Evolutionary conservation across 2,888 invertebrate species (phyloP), one percentile per base, ranked within the genome.

Genomic region (Sphaerophoria rueppellii): DNA sequence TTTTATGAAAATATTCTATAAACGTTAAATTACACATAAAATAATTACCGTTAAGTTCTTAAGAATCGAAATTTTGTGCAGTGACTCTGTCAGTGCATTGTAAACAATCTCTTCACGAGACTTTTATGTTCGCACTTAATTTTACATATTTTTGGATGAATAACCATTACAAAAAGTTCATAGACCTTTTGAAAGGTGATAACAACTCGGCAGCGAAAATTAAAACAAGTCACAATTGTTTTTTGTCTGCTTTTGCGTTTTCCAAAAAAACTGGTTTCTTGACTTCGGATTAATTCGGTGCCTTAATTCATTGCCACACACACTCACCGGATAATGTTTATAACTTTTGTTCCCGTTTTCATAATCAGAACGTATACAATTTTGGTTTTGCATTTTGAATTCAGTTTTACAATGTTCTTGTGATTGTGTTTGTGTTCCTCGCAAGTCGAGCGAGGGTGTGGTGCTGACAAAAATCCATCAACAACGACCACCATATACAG

Each of bases 221-320:
- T 57, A 76, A 69, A 37, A 43, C 81, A 65, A 80, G 76, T 81
- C 70, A 43, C 67, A 37, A 63, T 46, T 61, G 35, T 70, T 71
- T 70, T 82, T 74, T 54, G 16, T 57, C 43, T 34, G n/a, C 37
- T 57, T 35, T 9, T 57, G 34, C 72, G 55, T 63, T 75, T 46
- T 57, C 7, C 50, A 57, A 58, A 57, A 58, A 69, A 63, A 85
- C 85, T 70, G 85, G 85, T 85, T 85, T 52, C 16, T 58, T 74
- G 78, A 14, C 69, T 81, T 52, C 16, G 58, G 70, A 73, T 35
- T 61, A 73, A 63, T 65, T 71, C 72, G 48, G 58, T 52, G 54
- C 40, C 65, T 2, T 34, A 55, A 57, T 71, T 61, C 50, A 79
- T 75, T 57, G 63, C 37, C 67, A 24, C 24, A 24, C 35, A 34